phyloP scores from a whole-genome alignment of 2,113 vertebrate species.

The Oostethus manadensis region DNA sequence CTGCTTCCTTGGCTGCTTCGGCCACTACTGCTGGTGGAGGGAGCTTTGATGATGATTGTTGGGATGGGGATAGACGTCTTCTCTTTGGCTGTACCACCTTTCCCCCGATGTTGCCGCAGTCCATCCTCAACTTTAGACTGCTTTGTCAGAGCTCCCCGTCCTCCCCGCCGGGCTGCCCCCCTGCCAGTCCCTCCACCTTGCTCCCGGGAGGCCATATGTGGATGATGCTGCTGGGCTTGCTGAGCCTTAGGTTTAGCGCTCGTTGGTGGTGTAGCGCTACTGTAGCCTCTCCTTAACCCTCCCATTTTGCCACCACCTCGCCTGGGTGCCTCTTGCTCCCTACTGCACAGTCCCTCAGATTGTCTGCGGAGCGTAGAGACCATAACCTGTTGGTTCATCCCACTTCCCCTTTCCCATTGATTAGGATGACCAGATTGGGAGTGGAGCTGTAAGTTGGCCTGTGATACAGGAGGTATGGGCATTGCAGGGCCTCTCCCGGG shows the following conservation, averaged over 20 bases:
- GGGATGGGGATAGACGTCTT: constrained; percentile 92
- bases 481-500: constrained; percentile 62
- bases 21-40: constrained; percentile 90
- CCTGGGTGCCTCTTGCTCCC: constrained; percentile 60
- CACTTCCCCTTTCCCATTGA: constrained; percentile 62
- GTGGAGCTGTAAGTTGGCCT: constrained; percentile 63
- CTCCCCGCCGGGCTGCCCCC: constrained; percentile 60
- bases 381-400: constrained; percentile 54
- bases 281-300: constrained; percentile 71
- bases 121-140: constrained; percentile 84
- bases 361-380: constrained; percentile 64
- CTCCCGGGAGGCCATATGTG: constrained; percentile 35
- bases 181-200: constrained; percentile 45
- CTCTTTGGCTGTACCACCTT: constrained; percentile 64
- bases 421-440: constrained; percentile 54
- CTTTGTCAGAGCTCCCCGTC: constrained; percentile 84
- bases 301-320: constrained; percentile 72
- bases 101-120: constrained; percentile 48
- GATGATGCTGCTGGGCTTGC: constrained; percentile 53
- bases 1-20: constrained; percentile 91
- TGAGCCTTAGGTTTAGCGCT: constrained; percentile 63
- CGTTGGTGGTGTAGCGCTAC: constrained; percentile 72
- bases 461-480: constrained; percentile 60
- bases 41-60: constrained; percentile 89
- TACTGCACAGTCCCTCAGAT: constrained; percentile 51